Conservation (phyloP, 2,888 invertebrate genomes). For the Chloroclysta siterata region DNA sequence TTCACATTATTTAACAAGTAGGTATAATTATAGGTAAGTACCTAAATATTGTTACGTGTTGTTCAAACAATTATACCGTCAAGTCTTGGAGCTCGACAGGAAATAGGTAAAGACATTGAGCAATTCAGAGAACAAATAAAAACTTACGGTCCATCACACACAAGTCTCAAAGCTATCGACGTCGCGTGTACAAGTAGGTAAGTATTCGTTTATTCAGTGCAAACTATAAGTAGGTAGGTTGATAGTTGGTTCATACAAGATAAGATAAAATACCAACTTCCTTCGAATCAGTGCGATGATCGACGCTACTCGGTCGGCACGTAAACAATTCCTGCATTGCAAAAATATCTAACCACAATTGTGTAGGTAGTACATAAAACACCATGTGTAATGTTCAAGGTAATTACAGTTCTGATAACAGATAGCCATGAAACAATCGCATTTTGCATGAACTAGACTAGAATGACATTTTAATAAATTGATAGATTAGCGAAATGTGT, state of each 20-base stretch:
- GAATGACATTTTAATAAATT: background rate
- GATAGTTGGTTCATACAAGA: slow-evolving; percentile 10
- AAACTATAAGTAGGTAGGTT: slow-evolving; percentile 13
- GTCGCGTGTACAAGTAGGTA: slow-evolving; percentile 16
- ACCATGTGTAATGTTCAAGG: slow-evolving; percentile 48
- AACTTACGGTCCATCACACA: slow-evolving; percentile 43
- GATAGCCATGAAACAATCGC: slow-evolving; percentile 36
- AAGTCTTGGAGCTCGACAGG: background rate
- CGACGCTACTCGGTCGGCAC: slow-evolving; percentile 23
- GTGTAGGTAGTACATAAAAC: slow-evolving; percentile 36
- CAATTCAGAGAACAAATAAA: slow-evolving; percentile 20
- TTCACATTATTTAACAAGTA: too few species aligned
- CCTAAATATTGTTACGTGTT: too few species aligned
- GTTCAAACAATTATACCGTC: too few species aligned
- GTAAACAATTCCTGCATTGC: slow-evolving; percentile 33
- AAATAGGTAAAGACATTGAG: background rate
- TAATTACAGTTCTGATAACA: slow-evolving; percentile 52
- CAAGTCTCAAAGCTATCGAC: slow-evolving; percentile 20
- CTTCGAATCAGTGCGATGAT: slow-evolving; percentile 29
- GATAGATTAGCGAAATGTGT: slow-evolving; percentile 1
- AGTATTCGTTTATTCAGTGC: slow-evolving; percentile 32
- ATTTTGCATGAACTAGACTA: slow-evolving; percentile 11
- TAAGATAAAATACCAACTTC: slow-evolving; percentile 39
- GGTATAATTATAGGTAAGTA: too few species aligned
- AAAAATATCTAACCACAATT: slow-evolving; percentile 39